phyloP scores from a whole-genome alignment of 2,888 invertebrate genomes.

The Parthenolecanium corni region DNA sequence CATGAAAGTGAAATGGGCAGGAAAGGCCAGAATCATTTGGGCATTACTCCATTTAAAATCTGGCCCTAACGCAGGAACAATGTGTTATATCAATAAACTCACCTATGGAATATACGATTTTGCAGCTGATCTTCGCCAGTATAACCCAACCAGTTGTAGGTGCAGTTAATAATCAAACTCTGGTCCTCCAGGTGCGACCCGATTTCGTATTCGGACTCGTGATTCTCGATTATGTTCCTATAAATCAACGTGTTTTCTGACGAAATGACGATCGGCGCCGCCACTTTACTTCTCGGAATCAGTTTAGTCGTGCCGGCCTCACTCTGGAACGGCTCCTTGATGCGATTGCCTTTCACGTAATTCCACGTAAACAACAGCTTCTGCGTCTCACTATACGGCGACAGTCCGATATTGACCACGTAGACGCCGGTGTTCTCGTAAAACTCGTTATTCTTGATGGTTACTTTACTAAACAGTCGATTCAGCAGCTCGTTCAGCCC shows the following conservation, averaged over 20 bases:
- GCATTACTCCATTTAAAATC: neutral
- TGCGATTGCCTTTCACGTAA: constrained; percentile 70
- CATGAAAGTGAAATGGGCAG: too few relatives aligned
- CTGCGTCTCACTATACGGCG: constrained; percentile 72
- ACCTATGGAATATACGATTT: constrained; percentile 57
- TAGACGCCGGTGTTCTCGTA: constrained; percentile 77
- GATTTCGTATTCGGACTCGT: constrained; percentile 81
- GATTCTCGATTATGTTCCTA: constrained; percentile 84
- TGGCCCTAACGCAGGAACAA: neutral
- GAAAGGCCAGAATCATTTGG: neutral
- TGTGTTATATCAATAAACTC: too few relatives aligned
- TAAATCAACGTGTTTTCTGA: constrained; percentile 80
- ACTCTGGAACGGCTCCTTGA: constrained; percentile 67
- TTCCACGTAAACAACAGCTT: constrained; percentile 75
- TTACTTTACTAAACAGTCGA: constrained; percentile 51
- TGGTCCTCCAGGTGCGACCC: constrained; percentile 92
- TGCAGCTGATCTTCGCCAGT: constrained; percentile 61
- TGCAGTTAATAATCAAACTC: constrained; percentile 83
- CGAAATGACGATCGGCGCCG: constrained; percentile 82
- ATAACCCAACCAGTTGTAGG: constrained; percentile 85
- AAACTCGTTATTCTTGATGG: constrained; percentile 79
- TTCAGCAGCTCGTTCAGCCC: constrained; percentile 24
- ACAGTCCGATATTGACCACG: constrained; percentile 75
- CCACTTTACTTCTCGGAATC: constrained; percentile 80
- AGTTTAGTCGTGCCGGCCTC: constrained; percentile 47